Conservation (phyloP, 2,888 invertebrate species). For the Rotaria magnacalcarata region DNA sequence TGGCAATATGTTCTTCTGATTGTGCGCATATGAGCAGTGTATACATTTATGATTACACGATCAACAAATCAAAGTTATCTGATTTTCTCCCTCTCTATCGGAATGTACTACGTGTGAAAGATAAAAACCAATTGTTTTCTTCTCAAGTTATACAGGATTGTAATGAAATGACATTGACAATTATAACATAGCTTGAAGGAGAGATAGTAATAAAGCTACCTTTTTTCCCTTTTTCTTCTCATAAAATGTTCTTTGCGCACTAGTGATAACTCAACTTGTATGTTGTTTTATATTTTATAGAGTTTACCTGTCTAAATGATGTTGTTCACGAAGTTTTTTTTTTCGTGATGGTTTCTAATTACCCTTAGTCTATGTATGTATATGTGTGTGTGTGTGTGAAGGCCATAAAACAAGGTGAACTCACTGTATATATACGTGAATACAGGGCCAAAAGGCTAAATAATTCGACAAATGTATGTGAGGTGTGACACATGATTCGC, state of each 20-base stretch:
- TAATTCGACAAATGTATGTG: conserved; percentile 11
- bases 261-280: conserved; percentile 12
- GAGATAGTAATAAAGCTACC: conserved; percentile 3
- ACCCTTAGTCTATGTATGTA: neutral
- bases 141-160: neutral
- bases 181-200: neutral
- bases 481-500: conserved; percentile 29
- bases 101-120: conserved; percentile 2
- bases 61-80: conserved; percentile 26
- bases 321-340: conserved; percentile 3
- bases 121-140: neutral
- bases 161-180: neutral
- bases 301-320: conserved; percentile 3
- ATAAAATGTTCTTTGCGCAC: conserved; percentile 22
- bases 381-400: neutral
- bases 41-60: neutral
- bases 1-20: neutral
- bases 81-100: neutral
- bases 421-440: conserved; percentile 5
- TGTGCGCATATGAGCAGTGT: neutral
- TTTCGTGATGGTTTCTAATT: conserved; percentile 22
- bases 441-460: conserved; percentile 21
- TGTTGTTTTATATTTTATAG: conserved; percentile 16
- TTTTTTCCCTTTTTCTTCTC: neutral
- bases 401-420: conserved; percentile 31